Conservation (phyloP, 1,140 invertebrate genomes). For the Hydropsyche tenuis region DNA sequence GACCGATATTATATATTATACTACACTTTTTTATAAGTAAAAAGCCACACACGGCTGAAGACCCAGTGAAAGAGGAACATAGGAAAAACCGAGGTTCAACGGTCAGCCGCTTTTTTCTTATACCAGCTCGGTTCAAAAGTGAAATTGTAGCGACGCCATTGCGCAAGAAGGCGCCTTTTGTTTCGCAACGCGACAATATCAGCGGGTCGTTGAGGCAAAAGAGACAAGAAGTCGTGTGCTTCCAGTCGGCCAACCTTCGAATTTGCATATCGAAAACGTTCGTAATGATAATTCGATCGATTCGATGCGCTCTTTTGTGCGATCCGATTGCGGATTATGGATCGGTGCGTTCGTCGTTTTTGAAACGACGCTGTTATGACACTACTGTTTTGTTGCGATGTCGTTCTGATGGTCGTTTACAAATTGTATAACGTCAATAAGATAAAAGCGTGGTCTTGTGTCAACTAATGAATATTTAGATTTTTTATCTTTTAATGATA, state of each 20-base stretch:
- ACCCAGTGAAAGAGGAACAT: too few species aligned
- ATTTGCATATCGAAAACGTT: slow-evolving; percentile 35
- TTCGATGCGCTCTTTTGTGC: slow-evolving; percentile 5
- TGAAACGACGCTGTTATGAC: not conserved
- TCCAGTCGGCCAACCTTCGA: slow-evolving; percentile 25
- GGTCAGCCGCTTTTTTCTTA: slow-evolving; percentile 35
- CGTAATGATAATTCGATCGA: slow-evolving; percentile 1
- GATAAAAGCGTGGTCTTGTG: too few species aligned
- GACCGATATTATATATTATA: not conserved
- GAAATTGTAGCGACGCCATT: slow-evolving; percentile 42
- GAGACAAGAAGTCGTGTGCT: slow-evolving; percentile 19
- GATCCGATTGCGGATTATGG: not conserved
- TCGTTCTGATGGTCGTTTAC: too few species aligned
- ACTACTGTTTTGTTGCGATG: too few species aligned
- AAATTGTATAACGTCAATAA: too few species aligned
- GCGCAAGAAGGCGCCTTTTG: slow-evolving; percentile 32
- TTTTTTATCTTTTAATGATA: too few species aligned
- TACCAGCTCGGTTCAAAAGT: slow-evolving; percentile 45
- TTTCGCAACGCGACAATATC: slow-evolving; percentile 32
- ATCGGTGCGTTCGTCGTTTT: too few species aligned
- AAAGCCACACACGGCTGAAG: not conserved
- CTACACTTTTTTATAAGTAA: not conserved
- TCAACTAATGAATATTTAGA: too few species aligned
- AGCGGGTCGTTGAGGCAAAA: too few species aligned
- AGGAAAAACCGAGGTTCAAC: slow-evolving; percentile 14